phyloP scores from a whole-genome alignment of 2,888 invertebrate genomes.

The Plagodis pulveraria region DNA sequence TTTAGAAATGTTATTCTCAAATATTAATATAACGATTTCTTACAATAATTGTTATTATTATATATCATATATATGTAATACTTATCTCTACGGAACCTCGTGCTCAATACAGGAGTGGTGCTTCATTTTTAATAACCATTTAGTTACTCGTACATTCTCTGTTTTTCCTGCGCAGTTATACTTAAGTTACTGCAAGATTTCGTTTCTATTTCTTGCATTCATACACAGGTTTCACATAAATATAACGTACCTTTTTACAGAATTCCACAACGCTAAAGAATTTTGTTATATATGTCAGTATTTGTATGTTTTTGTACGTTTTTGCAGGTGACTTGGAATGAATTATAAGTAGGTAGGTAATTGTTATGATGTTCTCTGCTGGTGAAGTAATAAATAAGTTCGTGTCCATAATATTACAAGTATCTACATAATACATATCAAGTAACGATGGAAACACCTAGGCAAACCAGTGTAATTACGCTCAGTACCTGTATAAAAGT shows the following conservation, averaged over 20 bases:
- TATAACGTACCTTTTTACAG: constrained; percentile 54
- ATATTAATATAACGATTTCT: too few species aligned
- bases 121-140: constrained; percentile 10
- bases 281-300: background rate
- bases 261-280: constrained; percentile 2
- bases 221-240: constrained; percentile 65
- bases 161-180: constrained; percentile 47
- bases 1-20: too few species aligned
- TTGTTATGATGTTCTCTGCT: background rate
- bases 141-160: constrained; percentile 37
- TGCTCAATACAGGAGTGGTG: background rate
- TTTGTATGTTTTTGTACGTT: background rate
- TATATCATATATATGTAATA: too few species aligned
- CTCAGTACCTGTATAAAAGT: too few species aligned
- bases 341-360: background rate
- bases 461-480: too few species aligned
- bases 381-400: background rate
- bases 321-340: background rate
- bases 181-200: constrained; percentile 49
- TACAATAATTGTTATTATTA: too few species aligned
- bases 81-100: constrained; percentile 20
- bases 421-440: too few species aligned
- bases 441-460: too few species aligned
- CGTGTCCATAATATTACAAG: background rate
- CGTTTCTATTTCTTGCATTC: constrained; percentile 61